phyloP scores from a whole-genome alignment of 2,888 invertebrate genomes.

The Yponomeuta evonymella region DNA sequence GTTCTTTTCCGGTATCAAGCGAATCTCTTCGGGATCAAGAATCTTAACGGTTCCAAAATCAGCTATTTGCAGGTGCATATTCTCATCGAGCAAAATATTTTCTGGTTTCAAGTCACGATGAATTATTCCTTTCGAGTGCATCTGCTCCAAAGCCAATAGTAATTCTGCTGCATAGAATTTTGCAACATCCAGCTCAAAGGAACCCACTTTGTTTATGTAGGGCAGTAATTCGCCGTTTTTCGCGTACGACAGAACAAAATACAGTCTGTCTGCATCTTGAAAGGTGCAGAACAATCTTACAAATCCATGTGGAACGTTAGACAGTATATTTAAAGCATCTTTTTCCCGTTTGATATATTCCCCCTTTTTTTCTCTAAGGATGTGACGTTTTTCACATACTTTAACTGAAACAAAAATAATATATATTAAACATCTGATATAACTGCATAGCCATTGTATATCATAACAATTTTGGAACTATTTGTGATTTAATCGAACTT shows the following conservation, averaged over 20 bases:
- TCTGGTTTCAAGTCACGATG: slow-evolving; percentile 99
- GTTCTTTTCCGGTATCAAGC: slow-evolving; percentile 33
- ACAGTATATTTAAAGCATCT: slow-evolving; percentile 92
- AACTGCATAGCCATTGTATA: not conserved
- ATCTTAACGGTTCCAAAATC: slow-evolving; percentile 98
- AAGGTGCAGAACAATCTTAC: slow-evolving; percentile 97
- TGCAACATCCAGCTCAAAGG: slow-evolving; percentile 91
- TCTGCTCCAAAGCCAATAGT: slow-evolving; percentile 91
- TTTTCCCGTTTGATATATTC: slow-evolving; percentile 96
- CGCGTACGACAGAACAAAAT: slow-evolving; percentile 96
- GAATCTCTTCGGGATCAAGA: slow-evolving; percentile 64
- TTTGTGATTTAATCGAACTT: not conserved
- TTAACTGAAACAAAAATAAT: slow-evolving; percentile 83
- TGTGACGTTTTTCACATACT: slow-evolving; percentile 97
- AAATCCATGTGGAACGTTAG: slow-evolving; percentile 89
- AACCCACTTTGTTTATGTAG: slow-evolving; percentile 92
- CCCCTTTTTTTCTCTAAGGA: slow-evolving; percentile 94
- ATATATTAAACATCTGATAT: slow-evolving; percentile 13
- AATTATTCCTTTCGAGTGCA: slow-evolving; percentile 91
- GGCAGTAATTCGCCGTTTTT: slow-evolving; percentile 95
- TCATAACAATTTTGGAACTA: slow-evolving; percentile 7
- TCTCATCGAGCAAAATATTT: slow-evolving; percentile 95
- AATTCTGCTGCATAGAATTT: slow-evolving; percentile 97
- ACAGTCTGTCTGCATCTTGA: slow-evolving; percentile 93
- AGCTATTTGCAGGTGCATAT: slow-evolving; percentile 96